These are phyloP conservation scores for Clupea harengus DNA, from an alignment of 2,113 vertebrate species.

Conservation along the genomic window DNA sequence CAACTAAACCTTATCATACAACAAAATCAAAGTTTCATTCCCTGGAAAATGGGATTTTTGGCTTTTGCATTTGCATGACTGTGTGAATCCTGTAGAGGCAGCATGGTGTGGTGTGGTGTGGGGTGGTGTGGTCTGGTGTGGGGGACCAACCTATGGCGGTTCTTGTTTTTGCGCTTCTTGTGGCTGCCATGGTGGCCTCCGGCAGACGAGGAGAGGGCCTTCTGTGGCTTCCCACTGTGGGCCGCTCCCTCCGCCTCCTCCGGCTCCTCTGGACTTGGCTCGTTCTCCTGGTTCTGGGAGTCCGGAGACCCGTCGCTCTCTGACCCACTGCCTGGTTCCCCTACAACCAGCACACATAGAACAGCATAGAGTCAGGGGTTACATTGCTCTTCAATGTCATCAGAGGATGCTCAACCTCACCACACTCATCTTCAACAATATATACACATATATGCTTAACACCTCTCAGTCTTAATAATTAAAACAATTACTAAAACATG, in stretches of 20 bases:
- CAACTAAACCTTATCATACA: too few relatives aligned
- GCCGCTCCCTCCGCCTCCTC: slow-evolving; percentile 91
- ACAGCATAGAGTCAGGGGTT: background rate
- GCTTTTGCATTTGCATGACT: background rate
- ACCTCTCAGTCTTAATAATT: too few relatives aligned
- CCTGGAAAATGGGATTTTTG: too few relatives aligned
- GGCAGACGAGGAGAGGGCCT: slow-evolving; percentile 91
- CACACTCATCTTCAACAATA: too few relatives aligned
- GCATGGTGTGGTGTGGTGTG: background rate
- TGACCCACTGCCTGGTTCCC: slow-evolving; percentile 93
- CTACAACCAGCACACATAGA: slow-evolving; percentile 56
- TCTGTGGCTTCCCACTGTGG: slow-evolving; percentile 94
- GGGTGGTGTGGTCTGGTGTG: background rate
- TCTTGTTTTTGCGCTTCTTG: slow-evolving; percentile 99
- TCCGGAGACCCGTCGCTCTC: slow-evolving; percentile 97
- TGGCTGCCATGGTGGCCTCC: slow-evolving; percentile 94
- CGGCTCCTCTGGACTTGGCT: slow-evolving; percentile 91
- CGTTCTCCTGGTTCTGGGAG: slow-evolving; percentile 97
- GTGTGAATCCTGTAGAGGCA: background rate
- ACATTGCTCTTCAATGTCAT: too few relatives aligned
- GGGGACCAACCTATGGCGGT: slow-evolving; percentile 91
- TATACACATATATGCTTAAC: too few relatives aligned
- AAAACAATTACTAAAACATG: too few relatives aligned
- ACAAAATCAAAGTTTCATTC: too few relatives aligned
- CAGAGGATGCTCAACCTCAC: too few relatives aligned